Base-by-base conservation (phyloP, 2,113 vertebrate genomes). In the Otocyon megalotis region DNA sequence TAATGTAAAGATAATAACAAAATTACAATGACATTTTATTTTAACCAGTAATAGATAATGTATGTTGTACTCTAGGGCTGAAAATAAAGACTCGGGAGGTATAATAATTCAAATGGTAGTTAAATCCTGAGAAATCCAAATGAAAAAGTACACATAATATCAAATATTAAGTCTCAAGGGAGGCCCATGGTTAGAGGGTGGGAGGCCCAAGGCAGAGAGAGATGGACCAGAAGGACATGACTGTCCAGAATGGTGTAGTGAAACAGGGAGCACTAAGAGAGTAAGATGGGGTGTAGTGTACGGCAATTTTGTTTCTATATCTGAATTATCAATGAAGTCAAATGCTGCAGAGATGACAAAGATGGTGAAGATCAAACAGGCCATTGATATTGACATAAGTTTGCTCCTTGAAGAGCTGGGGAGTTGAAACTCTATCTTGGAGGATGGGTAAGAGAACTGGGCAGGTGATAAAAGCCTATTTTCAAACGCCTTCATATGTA, bases 41-140 rank as follows among this genome's bases (percentile, higher is more conserved):
- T 95, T 88, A 95, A 74, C 50, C 67, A 67, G 56, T 63, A 83
- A 95, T 54, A 92, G 77, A 94, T 93, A 90, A 96, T 48, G 5
- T 67, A 63, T 60, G 20, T 22, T 94, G 32, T 90, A 6, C 3
- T 95, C 80, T 50, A 74, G 15, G 5, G 62, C 53, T 88, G 0
- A 92, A 95, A 93, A 97, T 76, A 93, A 95, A 86, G 20, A 62
- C 67, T 85, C 85, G 24, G 24, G 96, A 60, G 15, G 84, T 85
- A 72, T 72, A 37, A 79, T 82, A 83, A 93, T 62, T 53, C 62
- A 79, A 53, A 56, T 63, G 50, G 26, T 32, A 84, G n/a, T 83
- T 92, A 88, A 94, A 69, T 74, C 11, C 53, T 83, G 4, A 82
- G 54, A 76, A 43, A 95, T 58, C 24, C 50, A 83, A 96, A 95